Percentiles rank a stretch among this genome's conserved stretches.
Conservation (phyloP, 2,113 vertebrate species). For the Etia nguti region DNA sequence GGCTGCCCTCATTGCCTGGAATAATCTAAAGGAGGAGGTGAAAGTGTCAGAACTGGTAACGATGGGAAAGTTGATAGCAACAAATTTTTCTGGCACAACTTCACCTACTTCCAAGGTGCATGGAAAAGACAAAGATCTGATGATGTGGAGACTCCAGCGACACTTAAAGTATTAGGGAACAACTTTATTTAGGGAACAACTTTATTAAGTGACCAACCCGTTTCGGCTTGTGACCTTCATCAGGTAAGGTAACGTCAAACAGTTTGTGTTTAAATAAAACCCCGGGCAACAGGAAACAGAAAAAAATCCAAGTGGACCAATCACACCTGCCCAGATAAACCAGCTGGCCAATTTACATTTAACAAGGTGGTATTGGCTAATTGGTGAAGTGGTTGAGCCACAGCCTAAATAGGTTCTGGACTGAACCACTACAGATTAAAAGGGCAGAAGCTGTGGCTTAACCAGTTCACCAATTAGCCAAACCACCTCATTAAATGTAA, state of each 20-base stretch:
- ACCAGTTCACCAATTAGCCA: background rate
- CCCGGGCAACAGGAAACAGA: background rate
- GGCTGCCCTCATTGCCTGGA: background rate
- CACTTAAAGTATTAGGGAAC: accelerated
- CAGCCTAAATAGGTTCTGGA: background rate
- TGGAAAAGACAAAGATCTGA: background rate
- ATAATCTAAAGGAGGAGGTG: background rate
- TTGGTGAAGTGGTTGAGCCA: background rate
- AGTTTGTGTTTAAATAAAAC: background rate
- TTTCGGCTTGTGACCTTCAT: background rate
- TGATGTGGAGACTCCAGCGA: background rate
- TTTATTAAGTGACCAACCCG: no score
- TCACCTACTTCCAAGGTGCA: background rate
- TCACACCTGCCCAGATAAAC: background rate
- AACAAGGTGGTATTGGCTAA: accelerated
- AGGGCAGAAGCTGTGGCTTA: accelerated
- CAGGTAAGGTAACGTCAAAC: accelerated
- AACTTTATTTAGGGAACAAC: background rate
- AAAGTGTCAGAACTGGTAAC: background rate
- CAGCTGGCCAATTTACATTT: background rate
- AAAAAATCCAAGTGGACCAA: background rate
- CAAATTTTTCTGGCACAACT: background rate
- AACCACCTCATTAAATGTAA: background rate
- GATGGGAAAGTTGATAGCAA: background rate
- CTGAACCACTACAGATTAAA: background rate